Percentiles rank a stretch among this genome's conserved stretches.
Conservation (phyloP, 2,888 invertebrate genomes). For the Adela reaumurella region DNA sequence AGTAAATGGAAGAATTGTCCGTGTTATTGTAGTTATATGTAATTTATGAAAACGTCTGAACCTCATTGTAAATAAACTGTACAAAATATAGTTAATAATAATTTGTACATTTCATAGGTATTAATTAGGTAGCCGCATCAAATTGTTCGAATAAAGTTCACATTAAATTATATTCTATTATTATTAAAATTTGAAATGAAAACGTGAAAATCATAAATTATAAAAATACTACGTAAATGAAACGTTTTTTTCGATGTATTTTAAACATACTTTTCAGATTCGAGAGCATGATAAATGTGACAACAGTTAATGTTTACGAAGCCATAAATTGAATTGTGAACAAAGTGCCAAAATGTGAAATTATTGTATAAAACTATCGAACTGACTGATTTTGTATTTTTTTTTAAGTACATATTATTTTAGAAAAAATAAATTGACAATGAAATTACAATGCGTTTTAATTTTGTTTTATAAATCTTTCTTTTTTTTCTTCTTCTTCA, state of each 20-base stretch:
- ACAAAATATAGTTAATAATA: too few relatives aligned
- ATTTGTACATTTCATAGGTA: too few relatives aligned
- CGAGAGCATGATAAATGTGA: too few relatives aligned
- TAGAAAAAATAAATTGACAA: neutral
- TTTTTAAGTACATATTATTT: neutral
- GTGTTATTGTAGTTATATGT: neutral
- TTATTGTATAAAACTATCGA: constrained; percentile 35
- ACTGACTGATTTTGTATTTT: constrained; percentile 37
- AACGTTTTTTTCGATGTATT: too few relatives aligned
- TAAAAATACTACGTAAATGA: too few relatives aligned
- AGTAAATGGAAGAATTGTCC: neutral
- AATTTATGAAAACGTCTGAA: constrained; percentile 12
- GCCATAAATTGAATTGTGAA: constrained; percentile 50
- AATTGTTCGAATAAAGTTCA: too few relatives aligned
- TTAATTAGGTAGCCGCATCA: too few relatives aligned
- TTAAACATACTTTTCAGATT: too few relatives aligned
- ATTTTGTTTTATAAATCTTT: neutral
- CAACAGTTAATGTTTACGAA: constrained; percentile 16
- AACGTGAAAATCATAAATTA: too few relatives aligned
- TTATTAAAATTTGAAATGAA: too few relatives aligned
- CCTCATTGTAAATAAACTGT: constrained; percentile 21
- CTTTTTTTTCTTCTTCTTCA: too few relatives aligned
- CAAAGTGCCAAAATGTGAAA: constrained; percentile 48
- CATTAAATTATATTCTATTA: too few relatives aligned
- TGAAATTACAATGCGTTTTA: neutral